Conservation (phyloP, 2,797 vertebrate species). For the Brachyrhaphis roseni region DNA sequence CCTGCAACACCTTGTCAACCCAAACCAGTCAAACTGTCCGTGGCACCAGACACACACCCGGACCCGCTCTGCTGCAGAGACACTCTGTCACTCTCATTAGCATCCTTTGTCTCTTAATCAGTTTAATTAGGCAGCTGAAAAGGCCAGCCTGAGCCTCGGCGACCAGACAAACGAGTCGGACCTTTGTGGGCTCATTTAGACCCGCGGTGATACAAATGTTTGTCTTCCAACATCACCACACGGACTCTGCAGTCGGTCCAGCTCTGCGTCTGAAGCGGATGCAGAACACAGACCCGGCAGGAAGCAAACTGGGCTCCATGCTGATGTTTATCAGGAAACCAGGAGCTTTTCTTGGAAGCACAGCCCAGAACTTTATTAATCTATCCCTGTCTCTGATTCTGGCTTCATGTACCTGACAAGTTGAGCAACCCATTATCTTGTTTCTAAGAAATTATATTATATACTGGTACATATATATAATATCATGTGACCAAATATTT, state of each 20-base stretch:
- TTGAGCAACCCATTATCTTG: neutral
- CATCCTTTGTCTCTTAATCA: constrained; percentile 45
- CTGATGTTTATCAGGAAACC: neutral
- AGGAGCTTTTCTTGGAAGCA: neutral
- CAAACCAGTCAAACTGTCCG: neutral
- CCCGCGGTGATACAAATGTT: constrained; percentile 9
- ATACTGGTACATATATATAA: too few species aligned
- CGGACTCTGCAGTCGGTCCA: constrained; percentile 10
- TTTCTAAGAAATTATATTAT: too few species aligned
- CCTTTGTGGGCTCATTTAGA: constrained; percentile 33
- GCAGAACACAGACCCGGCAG: neutral
- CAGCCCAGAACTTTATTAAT: neutral
- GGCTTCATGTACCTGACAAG: neutral
- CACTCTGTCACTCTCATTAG: constrained; percentile 42
- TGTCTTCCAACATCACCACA: neutral
- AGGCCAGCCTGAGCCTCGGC: constrained; percentile 35
- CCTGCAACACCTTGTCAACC: constrained; percentile 38
- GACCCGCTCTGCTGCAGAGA: neutral
- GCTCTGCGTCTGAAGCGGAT: neutral
- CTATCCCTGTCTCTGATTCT: too few species aligned
- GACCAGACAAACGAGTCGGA: constrained; percentile 16
- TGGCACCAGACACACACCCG: constrained; percentile 9
- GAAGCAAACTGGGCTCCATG: neutral
- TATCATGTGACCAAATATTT: too few species aligned
- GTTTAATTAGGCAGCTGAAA: constrained; percentile 57